Evolutionary conservation across 1,140 invertebrate species (phyloP), one percentile per base, ranked within the genome.

Genomic region (Oncopeltus fasciatus): DNA sequence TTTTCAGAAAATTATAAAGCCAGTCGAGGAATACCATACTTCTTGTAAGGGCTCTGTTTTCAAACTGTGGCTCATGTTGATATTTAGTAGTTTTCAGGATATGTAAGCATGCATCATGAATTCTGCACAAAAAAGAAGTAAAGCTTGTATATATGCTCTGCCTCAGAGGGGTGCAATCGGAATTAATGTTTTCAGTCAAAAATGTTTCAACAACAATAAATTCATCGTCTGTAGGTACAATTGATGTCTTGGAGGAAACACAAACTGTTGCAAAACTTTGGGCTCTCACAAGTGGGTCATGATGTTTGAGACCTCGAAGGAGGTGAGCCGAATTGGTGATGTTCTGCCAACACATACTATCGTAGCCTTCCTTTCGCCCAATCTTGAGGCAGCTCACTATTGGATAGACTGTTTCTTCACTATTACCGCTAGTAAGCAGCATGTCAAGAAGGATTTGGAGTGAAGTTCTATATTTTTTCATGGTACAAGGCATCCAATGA

Each of bases 1-100:
- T 67, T 44, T 77, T 65, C 12, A 79, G 67, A 47, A 78, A 72
- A 31, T 67, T 63, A 60, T 77, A 69, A n/a, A 82, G 64, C 76
- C 76, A 78, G 27, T 75, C 64, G n/a, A 75, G 64, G 64, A 78
- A 75, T n/a, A 43, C 58, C 63, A 64, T 64, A 11, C 59, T 57
- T 47, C 61, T 62, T 14, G 61, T 62, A 12, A 62, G 56, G 14
- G 61, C 56, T 27, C 61, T 18, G 38, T 57, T 58, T 16, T 62
- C 61, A 11, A 57, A 24, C 2, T 53, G 24, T 20, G 31, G 33
- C 16, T 33, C 46, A 18, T 31, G 18, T 18, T 61, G 59, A 24
- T 33, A 61, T 21, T 56, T 57, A n/a, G n/a, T n/a, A 20, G 53
- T 56, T 60, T 73, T 72, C 5, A 69, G 49, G 9, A 70, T 14